A percentile compares a stretch with the other conserved stretches of the same genome.
Evolutionary conservation across 1,140 invertebrate genomes (phyloP).

Genomic region (Calephelis nemesis): DNA sequence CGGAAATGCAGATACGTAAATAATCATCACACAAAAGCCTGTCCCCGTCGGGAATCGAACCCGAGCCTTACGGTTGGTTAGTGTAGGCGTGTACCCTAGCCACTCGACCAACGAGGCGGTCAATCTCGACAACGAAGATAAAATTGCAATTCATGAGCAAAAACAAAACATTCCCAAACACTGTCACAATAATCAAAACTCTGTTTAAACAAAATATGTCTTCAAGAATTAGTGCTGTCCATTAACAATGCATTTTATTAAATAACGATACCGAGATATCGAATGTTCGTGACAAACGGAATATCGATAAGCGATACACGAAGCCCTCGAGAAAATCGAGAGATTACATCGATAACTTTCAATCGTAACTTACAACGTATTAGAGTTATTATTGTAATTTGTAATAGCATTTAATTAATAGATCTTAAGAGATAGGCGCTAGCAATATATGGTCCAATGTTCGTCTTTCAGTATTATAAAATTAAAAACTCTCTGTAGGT

Average conservation of each 20-base stretch:
- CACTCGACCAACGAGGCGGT: too few relatives aligned
- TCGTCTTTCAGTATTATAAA: too few relatives aligned
- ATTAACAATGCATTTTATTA: conserved; percentile 20
- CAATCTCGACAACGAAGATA: too few relatives aligned
- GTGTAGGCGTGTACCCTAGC: too few relatives aligned
- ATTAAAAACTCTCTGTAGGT: too few relatives aligned
- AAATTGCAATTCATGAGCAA: too few relatives aligned
- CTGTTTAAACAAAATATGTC: conserved; percentile 11
- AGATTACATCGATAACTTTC: conserved; percentile 65
- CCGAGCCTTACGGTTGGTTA: too few relatives aligned
- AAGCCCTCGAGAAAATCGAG: conserved; percentile 60
- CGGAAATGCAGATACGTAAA: too few relatives aligned
- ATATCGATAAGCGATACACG: conserved; percentile 64
- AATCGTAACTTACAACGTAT: conserved; percentile 13
- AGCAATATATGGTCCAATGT: not conserved
- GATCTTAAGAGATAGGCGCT: conserved; percentile 2
- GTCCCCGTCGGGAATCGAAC: too few relatives aligned
- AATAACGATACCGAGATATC: conserved; percentile 29
- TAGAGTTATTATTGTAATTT: conserved; percentile 18
- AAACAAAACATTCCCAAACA: too few relatives aligned
- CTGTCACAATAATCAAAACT: not conserved
- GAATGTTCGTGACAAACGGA: conserved; percentile 61
- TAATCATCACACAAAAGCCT: too few relatives aligned
- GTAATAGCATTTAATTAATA: conserved; percentile 16
- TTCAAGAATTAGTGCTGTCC: conserved; percentile 12